These are phyloP conservation scores for Drosophila pallidifrons DNA, from an alignment of 1,140 invertebrate genomes.

Conservation along the genomic window DNA sequence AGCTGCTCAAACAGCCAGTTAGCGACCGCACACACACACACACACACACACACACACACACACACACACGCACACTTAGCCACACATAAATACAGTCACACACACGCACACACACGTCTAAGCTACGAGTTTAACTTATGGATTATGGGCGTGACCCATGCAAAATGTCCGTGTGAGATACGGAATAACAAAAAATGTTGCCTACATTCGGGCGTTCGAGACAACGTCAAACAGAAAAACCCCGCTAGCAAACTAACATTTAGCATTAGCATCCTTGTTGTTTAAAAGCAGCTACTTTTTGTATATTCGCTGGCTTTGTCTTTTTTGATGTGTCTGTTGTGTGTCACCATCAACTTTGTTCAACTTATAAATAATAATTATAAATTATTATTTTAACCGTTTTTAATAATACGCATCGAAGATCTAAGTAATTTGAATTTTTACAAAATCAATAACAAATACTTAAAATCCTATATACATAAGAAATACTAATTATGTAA, in stretches of 20 bases:
- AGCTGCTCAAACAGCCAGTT: constrained; percentile 42
- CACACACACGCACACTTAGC: constrained; percentile 16
- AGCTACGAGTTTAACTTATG: constrained; percentile 68
- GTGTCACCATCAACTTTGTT: no score
- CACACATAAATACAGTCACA: constrained; percentile 34
- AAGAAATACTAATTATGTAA: no score
- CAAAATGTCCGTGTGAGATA: constrained; percentile 34
- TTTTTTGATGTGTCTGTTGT: neutral
- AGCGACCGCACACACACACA: constrained; percentile 54
- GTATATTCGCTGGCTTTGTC: constrained; percentile 3
- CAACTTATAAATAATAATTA: no score
- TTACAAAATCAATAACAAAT: no score
- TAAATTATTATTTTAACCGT: no score
- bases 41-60: constrained; percentile 8
- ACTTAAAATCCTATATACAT: no score
- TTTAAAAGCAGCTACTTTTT: neutral
- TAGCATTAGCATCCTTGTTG: constrained; percentile 49
- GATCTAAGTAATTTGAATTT: no score
- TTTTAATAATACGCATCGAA: no score
- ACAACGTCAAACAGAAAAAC: constrained; percentile 24
- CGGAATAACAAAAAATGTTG: constrained; percentile 53
- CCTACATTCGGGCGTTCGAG: constrained; percentile 64
- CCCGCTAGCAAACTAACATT: constrained; percentile 46
- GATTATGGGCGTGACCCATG: constrained; percentile 72
- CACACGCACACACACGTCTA: constrained; percentile 22